Evolutionary conservation across 2,113 vertebrate genomes (phyloP).

Genomic region (Oncorhynchus kisutch): DNA sequence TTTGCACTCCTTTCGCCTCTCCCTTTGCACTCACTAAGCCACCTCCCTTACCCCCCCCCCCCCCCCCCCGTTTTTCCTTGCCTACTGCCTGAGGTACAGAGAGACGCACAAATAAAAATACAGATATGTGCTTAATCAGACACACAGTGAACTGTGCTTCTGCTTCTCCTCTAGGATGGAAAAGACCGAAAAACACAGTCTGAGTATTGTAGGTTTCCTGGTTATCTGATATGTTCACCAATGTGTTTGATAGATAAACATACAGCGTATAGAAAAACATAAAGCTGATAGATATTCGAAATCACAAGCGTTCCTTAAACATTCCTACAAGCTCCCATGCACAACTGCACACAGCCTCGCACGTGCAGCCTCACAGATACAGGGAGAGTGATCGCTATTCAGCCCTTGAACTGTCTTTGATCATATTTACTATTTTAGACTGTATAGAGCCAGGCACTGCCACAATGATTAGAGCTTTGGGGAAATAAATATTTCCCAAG

Average conservation of each 20-base stretch:
- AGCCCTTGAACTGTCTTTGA: conserved; percentile 61
- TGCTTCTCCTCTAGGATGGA: background rate
- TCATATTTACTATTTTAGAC: conserved; percentile 64
- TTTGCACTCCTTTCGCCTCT: background rate
- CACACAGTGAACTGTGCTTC: background rate
- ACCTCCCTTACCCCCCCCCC: background rate
- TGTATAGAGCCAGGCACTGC: conserved; percentile 26
- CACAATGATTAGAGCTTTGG: conserved; percentile 46
- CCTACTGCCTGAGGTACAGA: background rate
- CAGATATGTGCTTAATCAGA: background rate
- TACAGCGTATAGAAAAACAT: background rate
- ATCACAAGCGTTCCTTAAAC: background rate
- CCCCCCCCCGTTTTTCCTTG: background rate
- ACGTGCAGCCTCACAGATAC: background rate
- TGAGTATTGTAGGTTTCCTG: background rate
- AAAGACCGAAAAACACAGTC: background rate
- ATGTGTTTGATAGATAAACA: background rate
- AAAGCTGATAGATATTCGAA: background rate
- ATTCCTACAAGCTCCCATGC: background rate
- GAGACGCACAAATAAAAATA: background rate
- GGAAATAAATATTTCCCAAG: conserved; percentile 46
- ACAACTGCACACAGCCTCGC: background rate
- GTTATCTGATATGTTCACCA: background rate
- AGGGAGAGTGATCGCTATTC: conserved; percentile 25
- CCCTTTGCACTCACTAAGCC: background rate